Evolutionary conservation across 2,797 vertebrate species (phyloP).

Genomic region (Phrynocephalus vlangalii): DNA sequence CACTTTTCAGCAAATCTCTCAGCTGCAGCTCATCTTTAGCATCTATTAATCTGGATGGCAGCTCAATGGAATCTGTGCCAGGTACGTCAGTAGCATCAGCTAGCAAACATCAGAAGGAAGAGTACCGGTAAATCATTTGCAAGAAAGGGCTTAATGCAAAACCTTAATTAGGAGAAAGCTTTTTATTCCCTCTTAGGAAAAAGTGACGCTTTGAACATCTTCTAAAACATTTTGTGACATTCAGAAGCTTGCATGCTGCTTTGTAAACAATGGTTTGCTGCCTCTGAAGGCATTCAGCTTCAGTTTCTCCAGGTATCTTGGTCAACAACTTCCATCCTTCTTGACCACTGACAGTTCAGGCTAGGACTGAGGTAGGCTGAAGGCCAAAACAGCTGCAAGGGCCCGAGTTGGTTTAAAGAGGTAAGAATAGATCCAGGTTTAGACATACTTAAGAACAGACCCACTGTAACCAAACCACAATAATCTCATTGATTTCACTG

Average conservation of each 20-base stretch:
- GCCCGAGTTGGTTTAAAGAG: not conserved
- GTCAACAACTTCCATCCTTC: not conserved
- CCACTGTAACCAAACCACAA: not conserved
- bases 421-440: not conserved
- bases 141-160: not conserved
- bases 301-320: too few relatives aligned
- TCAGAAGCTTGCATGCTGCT: not conserved
- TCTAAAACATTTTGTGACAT: not conserved
- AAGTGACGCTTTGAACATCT: not conserved
- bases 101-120: not conserved
- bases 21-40: slow-evolving; percentile 83
- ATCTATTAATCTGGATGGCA: slow-evolving; percentile 80
- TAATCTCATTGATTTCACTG: not conserved
- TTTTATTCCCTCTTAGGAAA: not conserved
- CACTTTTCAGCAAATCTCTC: slow-evolving; percentile 87
- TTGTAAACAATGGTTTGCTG: not conserved
- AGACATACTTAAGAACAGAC: not conserved
- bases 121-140: not conserved
- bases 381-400: not conserved
- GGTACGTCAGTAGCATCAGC: slow-evolving; percentile 70
- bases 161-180: not conserved
- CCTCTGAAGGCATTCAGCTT: not conserved
- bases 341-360: too few relatives aligned
- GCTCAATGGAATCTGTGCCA: slow-evolving; percentile 85
- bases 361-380: not conserved